Base-by-base conservation (phyloP, 2,113 vertebrate species). In the Colossoma macropomum region DNA sequence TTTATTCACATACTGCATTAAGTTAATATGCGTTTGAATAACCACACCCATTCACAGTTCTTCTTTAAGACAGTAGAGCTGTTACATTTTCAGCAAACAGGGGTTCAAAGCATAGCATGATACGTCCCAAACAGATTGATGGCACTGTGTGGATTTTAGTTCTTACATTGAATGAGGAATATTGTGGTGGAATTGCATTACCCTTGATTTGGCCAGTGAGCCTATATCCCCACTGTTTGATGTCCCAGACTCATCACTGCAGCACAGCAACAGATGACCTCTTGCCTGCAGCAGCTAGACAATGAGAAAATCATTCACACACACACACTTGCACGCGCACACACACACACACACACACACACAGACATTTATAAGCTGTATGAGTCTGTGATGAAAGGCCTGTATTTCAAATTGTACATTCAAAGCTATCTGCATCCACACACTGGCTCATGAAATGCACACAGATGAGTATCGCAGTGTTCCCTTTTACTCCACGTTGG, bases 261-360 rank as follows among this genome's bases (percentile, higher is more conserved):
- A 83, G 48, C 82, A 83, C 54, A 69, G 75, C 82, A 83, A 78
- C 73, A 83, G 82, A 83, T 83, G 75, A 83, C 75, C 77, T 83
- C 54, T 76, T 78, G 82, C 76, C 75, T 78, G 34, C 63, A 77
- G 63, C 7, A 66, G n/a, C 73, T 77, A 7, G 27, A 78, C 63
- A 83, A 77, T 56, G 38, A 50, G 54, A 41, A 75, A 75, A 38
- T 54, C 27, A 32, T 23, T 54, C 15, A 11, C 21, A 32, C 28
- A 25, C 41, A 75, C 21, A 63, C 59, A 74, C 41, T 65, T 13
- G 50, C 59, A 74, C 34, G 21, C 32, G 48, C 34, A 23, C 69
- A 23, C 54, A 65, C 54, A 17, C 68, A 41, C 13, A 16, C 63
- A 30, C 27, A 16, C 63, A 16, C 30, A 21, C 30, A 32, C 63